These are phyloP conservation scores for Coracopsis vasa DNA, from an alignment of 2,113 vertebrate species.

Conservation along the genomic window DNA sequence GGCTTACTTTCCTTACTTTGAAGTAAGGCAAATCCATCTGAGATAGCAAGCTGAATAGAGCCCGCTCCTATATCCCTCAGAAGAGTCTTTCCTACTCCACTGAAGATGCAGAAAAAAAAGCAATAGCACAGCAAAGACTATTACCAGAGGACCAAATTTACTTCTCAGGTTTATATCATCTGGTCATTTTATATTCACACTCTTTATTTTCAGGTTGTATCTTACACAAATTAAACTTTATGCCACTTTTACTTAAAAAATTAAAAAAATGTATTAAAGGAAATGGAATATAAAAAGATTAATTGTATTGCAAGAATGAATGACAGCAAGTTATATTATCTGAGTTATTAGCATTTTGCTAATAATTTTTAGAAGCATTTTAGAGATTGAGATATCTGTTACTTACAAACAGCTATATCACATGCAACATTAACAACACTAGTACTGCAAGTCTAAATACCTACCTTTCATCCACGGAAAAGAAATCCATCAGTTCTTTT, in stretches of 20 bases:
- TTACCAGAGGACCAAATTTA: background rate
- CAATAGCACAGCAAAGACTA: background rate
- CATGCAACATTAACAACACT: background rate
- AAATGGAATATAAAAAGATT: background rate
- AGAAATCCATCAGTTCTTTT: background rate
- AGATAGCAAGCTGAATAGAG: background rate
- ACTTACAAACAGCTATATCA: background rate
- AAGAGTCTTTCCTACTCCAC: background rate
- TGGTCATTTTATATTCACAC: background rate
- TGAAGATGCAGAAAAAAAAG: background rate
- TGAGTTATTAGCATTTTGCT: background rate
- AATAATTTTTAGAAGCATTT: background rate
- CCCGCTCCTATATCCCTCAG: background rate
- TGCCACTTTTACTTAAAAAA: background rate
- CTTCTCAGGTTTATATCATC: background rate
- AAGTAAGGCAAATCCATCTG: background rate
- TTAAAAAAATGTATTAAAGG: background rate
- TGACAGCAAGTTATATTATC: background rate
- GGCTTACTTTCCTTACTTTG: background rate
- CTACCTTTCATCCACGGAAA: background rate
- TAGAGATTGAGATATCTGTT: background rate
- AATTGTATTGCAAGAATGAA: background rate
- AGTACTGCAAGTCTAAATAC: background rate
- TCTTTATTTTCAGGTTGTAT: background rate
- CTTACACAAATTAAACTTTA: background rate